Evolutionary conservation across 2,888 invertebrate species (phyloP).

Genomic region (Diachrysia chrysitis): DNA sequence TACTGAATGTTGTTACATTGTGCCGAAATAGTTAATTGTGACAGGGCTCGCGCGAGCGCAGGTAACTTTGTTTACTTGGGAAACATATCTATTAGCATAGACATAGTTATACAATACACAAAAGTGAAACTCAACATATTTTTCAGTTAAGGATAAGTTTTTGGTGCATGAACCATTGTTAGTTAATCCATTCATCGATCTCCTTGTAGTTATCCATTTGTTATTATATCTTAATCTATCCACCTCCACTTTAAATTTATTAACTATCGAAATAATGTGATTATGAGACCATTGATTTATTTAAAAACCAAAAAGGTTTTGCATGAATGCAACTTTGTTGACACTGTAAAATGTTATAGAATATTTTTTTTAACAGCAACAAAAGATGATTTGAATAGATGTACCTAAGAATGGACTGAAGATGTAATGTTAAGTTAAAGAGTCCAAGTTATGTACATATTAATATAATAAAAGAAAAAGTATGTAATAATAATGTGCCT

Average conservation of each 20-base stretch:
- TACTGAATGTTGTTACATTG: slow-evolving; percentile 54
- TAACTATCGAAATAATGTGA: slow-evolving; percentile 77
- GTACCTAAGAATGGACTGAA: slow-evolving; percentile 77
- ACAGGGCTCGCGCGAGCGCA: slow-evolving; percentile 35
- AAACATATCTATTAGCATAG: slow-evolving; percentile 61
- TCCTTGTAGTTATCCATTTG: slow-evolving; percentile 60
- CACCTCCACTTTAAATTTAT: slow-evolving; percentile 62
- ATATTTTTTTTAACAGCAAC: slow-evolving; percentile 57
- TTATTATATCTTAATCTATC: slow-evolving; percentile 54
- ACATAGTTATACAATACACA: slow-evolving; percentile 52
- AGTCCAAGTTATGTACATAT: slow-evolving; percentile 71
- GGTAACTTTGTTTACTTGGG: slow-evolving; percentile 40
- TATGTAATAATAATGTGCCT: slow-evolving; percentile 84
- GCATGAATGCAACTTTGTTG: slow-evolving; percentile 75
- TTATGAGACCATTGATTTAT: slow-evolving; percentile 86
- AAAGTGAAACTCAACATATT: slow-evolving; percentile 52
- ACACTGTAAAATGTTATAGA: slow-evolving; percentile 69
- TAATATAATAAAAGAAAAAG: slow-evolving; percentile 65
- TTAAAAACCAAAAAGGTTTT: slow-evolving; percentile 79
- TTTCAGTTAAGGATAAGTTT: slow-evolving; percentile 53
- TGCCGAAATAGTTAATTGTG: slow-evolving; percentile 47
- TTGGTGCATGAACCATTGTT: slow-evolving; percentile 57
- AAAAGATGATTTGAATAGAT: slow-evolving; percentile 62
- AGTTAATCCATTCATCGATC: slow-evolving; percentile 58
- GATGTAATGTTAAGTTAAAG: slow-evolving; percentile 70